phyloP scores from a whole-genome alignment of 2,888 invertebrate genomes.

The Lasioglossum villosulum region DNA sequence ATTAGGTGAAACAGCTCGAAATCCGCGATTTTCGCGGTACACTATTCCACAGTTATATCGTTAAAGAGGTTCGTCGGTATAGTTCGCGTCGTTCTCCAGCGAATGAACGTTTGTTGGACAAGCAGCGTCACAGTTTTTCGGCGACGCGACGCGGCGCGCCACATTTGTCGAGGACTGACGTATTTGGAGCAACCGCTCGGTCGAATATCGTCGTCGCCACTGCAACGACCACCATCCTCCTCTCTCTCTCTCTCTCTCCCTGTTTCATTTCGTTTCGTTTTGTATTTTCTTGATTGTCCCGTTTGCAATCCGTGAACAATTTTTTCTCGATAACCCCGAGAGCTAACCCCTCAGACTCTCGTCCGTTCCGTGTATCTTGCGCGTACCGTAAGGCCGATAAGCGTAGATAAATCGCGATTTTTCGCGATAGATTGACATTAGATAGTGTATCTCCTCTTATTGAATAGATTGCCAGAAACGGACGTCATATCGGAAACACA shows the following conservation, averaged over 20 bases:
- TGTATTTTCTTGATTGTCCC: background rate
- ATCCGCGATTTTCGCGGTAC: background rate
- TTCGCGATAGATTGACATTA: background rate
- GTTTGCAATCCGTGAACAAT: background rate
- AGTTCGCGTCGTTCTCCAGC: background rate
- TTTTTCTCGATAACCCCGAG: background rate
- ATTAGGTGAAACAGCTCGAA: background rate
- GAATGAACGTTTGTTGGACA: background rate
- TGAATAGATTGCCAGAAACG: background rate
- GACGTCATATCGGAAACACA: background rate
- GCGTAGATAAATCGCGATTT: background rate
- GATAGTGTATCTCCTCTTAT: background rate
- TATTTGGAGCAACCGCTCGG: slow-evolving; percentile 71
- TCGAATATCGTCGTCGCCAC: slow-evolving; percentile 46
- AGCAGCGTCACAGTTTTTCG: slow-evolving; percentile 40
- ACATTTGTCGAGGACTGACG: slow-evolving; percentile 51
- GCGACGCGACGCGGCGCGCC: slow-evolving; percentile 28
- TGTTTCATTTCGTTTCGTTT: slow-evolving; percentile 1
- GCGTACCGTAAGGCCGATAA: background rate
- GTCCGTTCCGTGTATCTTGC: background rate
- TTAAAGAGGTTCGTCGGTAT: background rate
- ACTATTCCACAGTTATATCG: background rate
- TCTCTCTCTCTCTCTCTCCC: background rate
- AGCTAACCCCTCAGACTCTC: background rate
- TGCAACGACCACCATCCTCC: slow-evolving; percentile 45